These are phyloP conservation scores for Cybosia mesomella DNA, from an alignment of 2,888 invertebrate species.

Conservation along the genomic window DNA sequence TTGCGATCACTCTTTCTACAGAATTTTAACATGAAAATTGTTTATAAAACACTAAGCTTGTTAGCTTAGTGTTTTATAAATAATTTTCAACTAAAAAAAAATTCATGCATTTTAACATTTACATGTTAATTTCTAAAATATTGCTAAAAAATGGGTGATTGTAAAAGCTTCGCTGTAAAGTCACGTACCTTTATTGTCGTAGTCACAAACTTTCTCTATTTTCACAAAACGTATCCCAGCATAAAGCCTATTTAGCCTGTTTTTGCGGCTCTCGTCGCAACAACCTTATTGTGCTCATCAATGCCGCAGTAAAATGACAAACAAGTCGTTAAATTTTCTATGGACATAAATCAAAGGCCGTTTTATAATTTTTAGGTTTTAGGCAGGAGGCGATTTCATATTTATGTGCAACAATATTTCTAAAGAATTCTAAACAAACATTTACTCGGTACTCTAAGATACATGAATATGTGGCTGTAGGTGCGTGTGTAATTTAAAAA, in stretches of 20 bases:
- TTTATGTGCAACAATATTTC: conserved; percentile 45
- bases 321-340: conserved; percentile 69
- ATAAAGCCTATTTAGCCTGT: conserved; percentile 65
- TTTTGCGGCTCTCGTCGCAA: conserved; percentile 62
- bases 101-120: conserved; percentile 31
- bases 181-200: conserved; percentile 35
- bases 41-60: not conserved
- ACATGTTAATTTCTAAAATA: conserved; percentile 41
- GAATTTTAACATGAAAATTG: not conserved
- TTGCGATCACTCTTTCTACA: not conserved
- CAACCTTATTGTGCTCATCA: conserved; percentile 68
- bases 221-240: conserved; percentile 52
- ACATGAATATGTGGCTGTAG: conserved; percentile 24
- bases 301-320: conserved; percentile 68
- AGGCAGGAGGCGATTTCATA: conserved; percentile 44
- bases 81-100: not conserved
- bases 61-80: too few relatives aligned
- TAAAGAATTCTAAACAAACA: conserved; percentile 36
- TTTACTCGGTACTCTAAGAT: conserved; percentile 27
- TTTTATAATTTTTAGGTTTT: conserved; percentile 53
- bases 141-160: conserved; percentile 45
- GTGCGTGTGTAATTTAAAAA: conserved; percentile 22
- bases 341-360: conserved; percentile 65
- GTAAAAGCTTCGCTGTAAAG: conserved; percentile 37
- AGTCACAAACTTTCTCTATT: conserved; percentile 48